Conservation (phyloP, 2,888 invertebrate species). For the Scaptomyza caliginosa region DNA sequence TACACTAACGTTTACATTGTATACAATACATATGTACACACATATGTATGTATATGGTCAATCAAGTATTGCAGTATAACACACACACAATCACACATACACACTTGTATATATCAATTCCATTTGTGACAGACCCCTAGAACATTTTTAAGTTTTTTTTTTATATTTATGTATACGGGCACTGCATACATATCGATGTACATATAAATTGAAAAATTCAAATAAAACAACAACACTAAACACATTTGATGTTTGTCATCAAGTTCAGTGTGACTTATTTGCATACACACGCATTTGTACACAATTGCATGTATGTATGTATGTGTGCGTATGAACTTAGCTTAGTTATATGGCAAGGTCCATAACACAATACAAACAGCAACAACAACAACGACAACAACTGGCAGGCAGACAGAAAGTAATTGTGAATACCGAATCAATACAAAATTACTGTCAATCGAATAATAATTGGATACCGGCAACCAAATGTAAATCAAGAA, state of each 20-base stretch:
- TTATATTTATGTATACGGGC: slow-evolving; percentile 6
- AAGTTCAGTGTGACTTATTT: slow-evolving; percentile 19
- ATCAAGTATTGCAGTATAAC: not conserved
- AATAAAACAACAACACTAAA: not conserved
- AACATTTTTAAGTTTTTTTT: slow-evolving; percentile 8
- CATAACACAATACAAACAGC: no score
- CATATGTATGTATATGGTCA: slow-evolving; percentile 1
- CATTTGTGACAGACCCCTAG: slow-evolving; percentile 3
- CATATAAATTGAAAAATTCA: not conserved
- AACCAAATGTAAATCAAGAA: not conserved
- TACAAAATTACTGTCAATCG: slow-evolving; percentile 66
- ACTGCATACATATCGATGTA: not conserved
- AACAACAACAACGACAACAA: slow-evolving; percentile 4
- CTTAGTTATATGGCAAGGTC: slow-evolving; percentile 17
- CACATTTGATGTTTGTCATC: slow-evolving; percentile 13
- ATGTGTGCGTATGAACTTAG: not conserved
- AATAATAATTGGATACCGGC: slow-evolving; percentile 40
- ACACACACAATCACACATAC: not conserved
- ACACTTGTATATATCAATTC: not conserved
- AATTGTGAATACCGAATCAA: slow-evolving; percentile 65
- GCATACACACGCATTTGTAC: slow-evolving; percentile 3
- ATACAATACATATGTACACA: not conserved
- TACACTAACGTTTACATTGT: not conserved
- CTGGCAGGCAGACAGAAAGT: slow-evolving; percentile 2
- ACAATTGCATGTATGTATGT: not conserved